Percentiles rank a stretch among this genome's conserved stretches.
Conservation (phyloP, 2,888 invertebrate genomes). For the Ommatoiulus sabulosus region DNA sequence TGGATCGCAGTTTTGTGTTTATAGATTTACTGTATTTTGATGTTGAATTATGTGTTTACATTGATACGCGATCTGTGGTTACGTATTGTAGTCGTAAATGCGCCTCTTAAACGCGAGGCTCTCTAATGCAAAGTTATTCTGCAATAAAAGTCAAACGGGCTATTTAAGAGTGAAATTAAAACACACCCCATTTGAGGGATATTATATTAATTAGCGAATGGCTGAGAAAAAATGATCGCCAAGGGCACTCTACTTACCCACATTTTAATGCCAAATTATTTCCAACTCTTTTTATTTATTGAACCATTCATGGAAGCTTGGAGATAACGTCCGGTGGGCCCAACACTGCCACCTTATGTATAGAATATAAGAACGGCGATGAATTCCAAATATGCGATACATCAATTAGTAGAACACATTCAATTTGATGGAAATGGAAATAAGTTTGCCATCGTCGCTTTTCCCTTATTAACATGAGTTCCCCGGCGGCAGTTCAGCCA, state of each 20-base stretch:
- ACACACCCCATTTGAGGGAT: neutral
- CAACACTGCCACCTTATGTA: neutral
- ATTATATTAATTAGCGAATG: neutral
- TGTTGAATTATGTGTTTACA: slow-evolving; percentile 15
- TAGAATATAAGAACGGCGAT: neutral
- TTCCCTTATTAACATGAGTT: neutral
- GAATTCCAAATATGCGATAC: neutral
- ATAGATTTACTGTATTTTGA: neutral
- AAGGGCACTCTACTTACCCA: neutral
- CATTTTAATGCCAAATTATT: neutral
- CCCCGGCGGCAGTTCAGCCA: neutral
- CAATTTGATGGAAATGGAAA: neutral
- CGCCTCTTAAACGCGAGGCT: neutral
- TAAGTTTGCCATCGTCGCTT: neutral
- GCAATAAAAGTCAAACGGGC: neutral
- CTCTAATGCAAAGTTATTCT: neutral
- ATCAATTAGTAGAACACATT: neutral
- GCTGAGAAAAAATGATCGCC: neutral
- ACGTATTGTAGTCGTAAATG: neutral
- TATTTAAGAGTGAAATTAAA: neutral
- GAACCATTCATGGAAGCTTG: neutral
- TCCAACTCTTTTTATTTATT: neutral
- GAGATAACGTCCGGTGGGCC: neutral
- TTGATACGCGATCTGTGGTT: slow-evolving; percentile 4
- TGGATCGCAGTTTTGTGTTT: neutral